Evolutionary conservation across 2,888 invertebrate genomes (phyloP).

Genomic region (Julus scandinavius): DNA sequence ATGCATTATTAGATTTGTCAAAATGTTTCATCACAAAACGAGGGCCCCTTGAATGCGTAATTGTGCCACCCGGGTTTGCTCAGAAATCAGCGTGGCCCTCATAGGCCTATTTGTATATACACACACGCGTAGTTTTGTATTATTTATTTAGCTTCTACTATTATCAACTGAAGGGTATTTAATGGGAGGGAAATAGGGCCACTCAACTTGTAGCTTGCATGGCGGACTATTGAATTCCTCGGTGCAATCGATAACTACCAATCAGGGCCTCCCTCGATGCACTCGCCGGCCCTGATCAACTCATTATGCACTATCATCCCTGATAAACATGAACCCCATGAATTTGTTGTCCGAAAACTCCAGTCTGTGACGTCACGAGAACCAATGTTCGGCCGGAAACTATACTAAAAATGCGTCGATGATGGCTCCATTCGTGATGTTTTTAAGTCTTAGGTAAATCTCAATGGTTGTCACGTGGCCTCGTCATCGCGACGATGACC

Average conservation of each 20-base stretch:
- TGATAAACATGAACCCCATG: not conserved
- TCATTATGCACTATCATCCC: conserved; percentile 30
- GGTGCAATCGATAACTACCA: conserved; percentile 36
- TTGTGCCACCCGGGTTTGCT: conserved; percentile 29
- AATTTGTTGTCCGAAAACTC: not conserved
- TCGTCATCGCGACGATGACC: no score
- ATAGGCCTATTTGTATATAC: not conserved
- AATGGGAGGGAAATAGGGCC: conserved; percentile 45
- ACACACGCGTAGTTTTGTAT: not conserved
- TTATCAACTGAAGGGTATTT: conserved; percentile 45
- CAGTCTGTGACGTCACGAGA: not conserved
- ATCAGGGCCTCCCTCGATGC: conserved; percentile 42
- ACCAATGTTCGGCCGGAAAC: not conserved
- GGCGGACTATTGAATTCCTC: conserved; percentile 25
- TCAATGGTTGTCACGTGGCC: no score
- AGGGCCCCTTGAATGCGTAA: conserved; percentile 40
- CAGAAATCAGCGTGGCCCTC: not conserved
- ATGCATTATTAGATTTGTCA: conserved; percentile 45
- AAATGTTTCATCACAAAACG: conserved; percentile 44
- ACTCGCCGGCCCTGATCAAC: conserved; percentile 17
- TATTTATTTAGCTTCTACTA: conserved; percentile 44
- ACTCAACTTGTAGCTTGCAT: conserved; percentile 45
- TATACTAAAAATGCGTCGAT: no score
- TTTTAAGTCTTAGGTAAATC: no score
- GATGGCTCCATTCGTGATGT: not conserved